These are phyloP conservation scores for Terrapene triunguis DNA, from an alignment of 2,113 vertebrate genomes.

Conservation along the genomic window DNA sequence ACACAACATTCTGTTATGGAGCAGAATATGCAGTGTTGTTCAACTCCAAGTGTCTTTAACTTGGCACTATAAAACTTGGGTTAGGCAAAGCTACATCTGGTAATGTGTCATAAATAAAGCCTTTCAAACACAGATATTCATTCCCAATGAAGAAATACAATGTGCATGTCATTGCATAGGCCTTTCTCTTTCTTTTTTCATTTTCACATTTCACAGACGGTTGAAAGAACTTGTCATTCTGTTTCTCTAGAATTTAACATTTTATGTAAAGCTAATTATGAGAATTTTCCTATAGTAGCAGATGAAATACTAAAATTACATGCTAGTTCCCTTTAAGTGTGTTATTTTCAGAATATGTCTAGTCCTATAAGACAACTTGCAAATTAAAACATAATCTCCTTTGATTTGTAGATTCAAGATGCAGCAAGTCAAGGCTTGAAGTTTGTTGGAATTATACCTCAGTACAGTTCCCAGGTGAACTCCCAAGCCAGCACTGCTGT, in stretches of 20 bases:
- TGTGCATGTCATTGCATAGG: not conserved
- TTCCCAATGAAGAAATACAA: not conserved
- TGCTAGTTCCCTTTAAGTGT: constrained; percentile 29
- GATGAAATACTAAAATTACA: constrained; percentile 58
- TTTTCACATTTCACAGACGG: not conserved
- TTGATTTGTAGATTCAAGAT: constrained; percentile 91
- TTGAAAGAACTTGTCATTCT: not conserved
- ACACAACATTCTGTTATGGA: not conserved
- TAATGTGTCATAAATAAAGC: not conserved
- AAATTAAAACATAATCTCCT: constrained; percentile 72
- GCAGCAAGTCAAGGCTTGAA: constrained; percentile 92
- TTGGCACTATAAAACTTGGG: not conserved
- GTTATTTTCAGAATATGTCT: constrained; percentile 63
- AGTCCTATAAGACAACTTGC: constrained; percentile 57
- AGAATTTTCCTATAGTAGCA: constrained; percentile 47
- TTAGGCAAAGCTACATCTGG: not conserved
- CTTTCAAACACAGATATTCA: not conserved
- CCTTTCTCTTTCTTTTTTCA: not conserved
- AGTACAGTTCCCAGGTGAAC: constrained; percentile 78
- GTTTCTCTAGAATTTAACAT: constrained; percentile 11
- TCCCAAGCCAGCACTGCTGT: constrained; percentile 70
- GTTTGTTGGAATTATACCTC: constrained; percentile 93
- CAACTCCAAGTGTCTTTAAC: not conserved
- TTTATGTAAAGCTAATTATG: not conserved
- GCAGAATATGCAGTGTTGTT: not conserved